Evolutionary conservation across 2,113 vertebrate species (phyloP), one percentile per base, ranked within the genome.

Genomic region (Urocynchramus pylzowi): DNA sequence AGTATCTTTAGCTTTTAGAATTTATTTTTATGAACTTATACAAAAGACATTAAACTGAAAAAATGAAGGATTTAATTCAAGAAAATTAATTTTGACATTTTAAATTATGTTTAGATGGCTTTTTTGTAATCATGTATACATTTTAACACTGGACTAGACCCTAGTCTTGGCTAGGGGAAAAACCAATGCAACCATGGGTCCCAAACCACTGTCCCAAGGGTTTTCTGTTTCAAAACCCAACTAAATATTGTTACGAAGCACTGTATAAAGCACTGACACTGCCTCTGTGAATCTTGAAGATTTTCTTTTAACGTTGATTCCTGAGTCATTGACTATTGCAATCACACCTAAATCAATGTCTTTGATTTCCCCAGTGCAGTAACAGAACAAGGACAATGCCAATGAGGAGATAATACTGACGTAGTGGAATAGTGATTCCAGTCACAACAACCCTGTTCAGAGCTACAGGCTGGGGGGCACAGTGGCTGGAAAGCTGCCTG

Each of bases 161-260:
- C 13, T 70, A 18, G 13, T 63, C 49, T 69, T 84, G 31, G 2
- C 6, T 70, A 8, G 4, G 22, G 5, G 4, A 33, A 31, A 41
- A 60, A 16, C 0, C 14, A 18, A 20, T 5, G 3, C 20, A 47
- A 13, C 2, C 11, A 10, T 49, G n/a, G n/a, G n/a, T n/a, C n/a
- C n/a, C n/a, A n/a, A n/a, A n/a, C n/a, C n/a, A n/a, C 20, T 19
- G 8, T 82, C 44, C 11, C 33, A 44, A 44, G 33, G 23, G 41
- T 84, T 80, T 86, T 83, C 39, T 88, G 24, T 84, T 89, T 91
- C 24, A 77, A 80, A 91, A 73, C 7, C 6, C 24, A 77, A 13
- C 7, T 21, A 41, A 73, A 64, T 64, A 27, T 19, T 68, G 5
- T 35, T 79, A 30, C 6, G 8, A 42, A 82, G 26, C 12, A 39